These are phyloP conservation scores for Sebastolobus altivelis DNA, from an alignment of 2,797 vertebrate genomes.

Conservation along the genomic window DNA sequence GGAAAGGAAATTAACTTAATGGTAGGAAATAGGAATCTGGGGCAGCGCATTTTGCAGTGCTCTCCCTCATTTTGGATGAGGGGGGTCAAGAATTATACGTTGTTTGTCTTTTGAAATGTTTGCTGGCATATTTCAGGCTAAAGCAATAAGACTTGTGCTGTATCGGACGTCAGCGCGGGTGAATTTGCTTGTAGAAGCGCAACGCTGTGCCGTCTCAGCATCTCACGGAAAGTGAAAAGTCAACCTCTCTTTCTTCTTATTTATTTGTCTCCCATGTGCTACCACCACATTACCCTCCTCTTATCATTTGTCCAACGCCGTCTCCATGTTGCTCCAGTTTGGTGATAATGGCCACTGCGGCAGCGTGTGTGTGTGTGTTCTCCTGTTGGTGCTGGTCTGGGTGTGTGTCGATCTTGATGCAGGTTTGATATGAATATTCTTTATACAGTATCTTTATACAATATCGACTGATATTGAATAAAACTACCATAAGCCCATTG, in stretches of 20 bases:
- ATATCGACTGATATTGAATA: neutral
- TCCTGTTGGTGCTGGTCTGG: neutral
- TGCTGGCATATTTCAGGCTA: constrained; percentile 6
- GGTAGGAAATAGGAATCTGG: constrained; percentile 59
- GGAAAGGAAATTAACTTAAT: constrained; percentile 62
- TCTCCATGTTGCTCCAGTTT: neutral
- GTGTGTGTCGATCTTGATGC: neutral
- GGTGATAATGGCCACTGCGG: neutral
- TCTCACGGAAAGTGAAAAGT: constrained; percentile 3
- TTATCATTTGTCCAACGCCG: neutral
- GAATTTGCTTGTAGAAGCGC: neutral
- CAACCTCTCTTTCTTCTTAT: neutral
- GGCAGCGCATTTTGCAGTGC: neutral
- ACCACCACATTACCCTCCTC: neutral
- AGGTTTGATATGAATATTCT: neutral
- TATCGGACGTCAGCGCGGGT: constrained; percentile 12
- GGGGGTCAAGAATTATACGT: constrained; percentile 28
- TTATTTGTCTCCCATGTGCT: neutral
- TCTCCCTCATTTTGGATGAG: neutral
- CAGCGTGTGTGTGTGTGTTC: neutral
- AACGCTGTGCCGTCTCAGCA: neutral
- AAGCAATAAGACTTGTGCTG: constrained; percentile 9
- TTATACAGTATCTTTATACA: neutral
- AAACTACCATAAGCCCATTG: neutral
- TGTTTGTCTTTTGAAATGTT: constrained; percentile 30